phyloP scores from a whole-genome alignment of 2,888 invertebrate species.

The Pseudolycoriella hygida region DNA sequence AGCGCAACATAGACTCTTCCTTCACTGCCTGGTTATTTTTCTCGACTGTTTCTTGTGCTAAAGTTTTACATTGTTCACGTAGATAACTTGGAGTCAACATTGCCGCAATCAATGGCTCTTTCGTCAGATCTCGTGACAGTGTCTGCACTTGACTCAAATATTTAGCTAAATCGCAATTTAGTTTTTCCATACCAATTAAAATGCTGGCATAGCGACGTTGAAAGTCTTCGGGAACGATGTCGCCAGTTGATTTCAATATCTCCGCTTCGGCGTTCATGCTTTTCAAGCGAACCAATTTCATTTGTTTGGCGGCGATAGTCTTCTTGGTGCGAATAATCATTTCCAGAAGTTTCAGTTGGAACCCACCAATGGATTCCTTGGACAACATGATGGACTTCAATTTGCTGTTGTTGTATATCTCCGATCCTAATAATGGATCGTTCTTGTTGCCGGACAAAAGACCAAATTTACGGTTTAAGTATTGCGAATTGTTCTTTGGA shows the following conservation, averaged over 20 bases:
- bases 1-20: slow-evolving; percentile 43
- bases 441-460: slow-evolving; percentile 11
- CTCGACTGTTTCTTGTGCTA: slow-evolving; percentile 65
- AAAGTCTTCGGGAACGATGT: slow-evolving; percentile 68
- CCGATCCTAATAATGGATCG: slow-evolving; percentile 51
- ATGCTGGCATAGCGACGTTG: slow-evolving; percentile 76
- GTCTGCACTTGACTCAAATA: slow-evolving; percentile 72
- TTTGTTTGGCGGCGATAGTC: slow-evolving; percentile 64
- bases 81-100: slow-evolving; percentile 80
- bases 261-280: slow-evolving; percentile 86
- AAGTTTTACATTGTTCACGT: slow-evolving; percentile 70
- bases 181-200: slow-evolving; percentile 75
- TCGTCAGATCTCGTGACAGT: slow-evolving; percentile 70
- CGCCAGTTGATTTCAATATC: slow-evolving; percentile 61
- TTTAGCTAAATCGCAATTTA: slow-evolving; percentile 76
- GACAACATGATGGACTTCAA: slow-evolving; percentile 27
- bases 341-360: slow-evolving; percentile 69
- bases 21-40: slow-evolving; percentile 44
- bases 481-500: slow-evolving; percentile 17
- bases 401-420: slow-evolving; percentile 20
- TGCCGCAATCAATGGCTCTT: slow-evolving; percentile 69
- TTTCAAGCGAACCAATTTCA: slow-evolving; percentile 59
- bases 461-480: slow-evolving; percentile 4
- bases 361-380: slow-evolving; percentile 46
- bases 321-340: slow-evolving; percentile 75